Base-by-base conservation (phyloP, 1,140 invertebrate genomes). In the Battus philenor region DNA sequence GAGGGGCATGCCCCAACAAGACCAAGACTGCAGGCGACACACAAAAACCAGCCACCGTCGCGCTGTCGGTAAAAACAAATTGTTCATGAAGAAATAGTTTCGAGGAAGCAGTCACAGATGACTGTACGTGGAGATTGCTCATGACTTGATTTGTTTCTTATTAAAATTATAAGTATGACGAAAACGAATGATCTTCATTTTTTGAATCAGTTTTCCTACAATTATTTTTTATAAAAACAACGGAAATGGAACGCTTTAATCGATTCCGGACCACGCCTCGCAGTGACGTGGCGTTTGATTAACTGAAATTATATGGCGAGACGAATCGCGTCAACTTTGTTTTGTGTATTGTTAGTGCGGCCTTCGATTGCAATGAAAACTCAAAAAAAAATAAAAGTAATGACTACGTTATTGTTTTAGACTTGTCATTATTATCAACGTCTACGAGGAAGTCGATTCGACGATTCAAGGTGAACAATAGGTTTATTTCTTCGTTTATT, bases 21-120 rank as follows among this genome's bases (percentile, higher is more conserved):
- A 75, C 45, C 57, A 67, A 51, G 54, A 67, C 29, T 69, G 50
- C 29, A 56, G 50, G 16, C 34, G 31, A 43, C 39, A 52, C 17
- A 59, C 57, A 50, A 64, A 78, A 81, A 81, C 66, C 56, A 60
- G 56, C 62, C 53, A 56, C 43, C 64, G 66, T 69, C 70, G 72
- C 71, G 63, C 71, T 61, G 55, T 65, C 58, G 67, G 61, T 78
- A 85, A 84, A 81, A 82, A 84, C 77, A 72, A 85, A 82, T 81
- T 76, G 71, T 80, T 59, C 54, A 68, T 68, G 59, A 77, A 76
- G 73, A 78, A 79, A 77, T 75, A 77, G 68, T 79, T 65, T 73
- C 73, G 75, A 80, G 75, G 81, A 82, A 82, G 71, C 72, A 68
- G 80, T 84, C 73, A 81, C 81, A 85, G 67, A 81, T 70, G 68